A percentile compares a stretch with the other conserved stretches of the same genome.
Conservation (phyloP, 2,113 vertebrate species). For the Anguilla japonica region DNA sequence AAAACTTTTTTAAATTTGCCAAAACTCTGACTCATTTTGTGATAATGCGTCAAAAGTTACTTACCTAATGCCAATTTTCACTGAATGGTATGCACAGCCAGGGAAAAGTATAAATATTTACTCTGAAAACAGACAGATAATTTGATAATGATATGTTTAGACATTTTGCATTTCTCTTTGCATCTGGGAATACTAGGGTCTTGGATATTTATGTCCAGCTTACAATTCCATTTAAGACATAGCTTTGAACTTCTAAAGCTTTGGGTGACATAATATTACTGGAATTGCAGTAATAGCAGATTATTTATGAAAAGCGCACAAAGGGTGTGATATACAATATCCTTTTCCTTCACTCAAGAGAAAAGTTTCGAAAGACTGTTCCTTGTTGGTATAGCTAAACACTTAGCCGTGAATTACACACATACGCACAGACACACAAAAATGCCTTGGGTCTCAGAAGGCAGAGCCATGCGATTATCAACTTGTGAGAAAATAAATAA, state of each 20-base stretch:
- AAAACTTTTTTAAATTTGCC: background rate
- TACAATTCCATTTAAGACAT: background rate
- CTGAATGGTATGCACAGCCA: background rate
- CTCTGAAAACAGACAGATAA: background rate
- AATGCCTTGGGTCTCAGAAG: slow-evolving; percentile 8
- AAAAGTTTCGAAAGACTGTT: background rate
- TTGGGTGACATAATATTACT: background rate
- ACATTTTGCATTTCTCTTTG: background rate
- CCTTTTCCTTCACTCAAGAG: background rate
- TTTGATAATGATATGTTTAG: background rate
- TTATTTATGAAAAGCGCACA: background rate
- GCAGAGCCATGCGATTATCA: slow-evolving; percentile 22
- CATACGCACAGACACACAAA: background rate
- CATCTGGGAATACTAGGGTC: background rate
- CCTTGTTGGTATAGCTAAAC: background rate
- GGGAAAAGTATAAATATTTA: background rate
- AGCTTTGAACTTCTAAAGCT: background rate
- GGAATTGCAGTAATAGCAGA: background rate
- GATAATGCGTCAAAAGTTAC: background rate
- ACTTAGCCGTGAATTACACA: background rate
- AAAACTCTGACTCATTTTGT: background rate
- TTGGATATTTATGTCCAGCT: background rate
- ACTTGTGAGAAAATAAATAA: slow-evolving; percentile 15
- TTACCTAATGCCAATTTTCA: background rate
- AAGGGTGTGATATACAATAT: background rate